Percentiles rank a stretch among this genome's conserved stretches.
phyloP scores from a whole-genome alignment of 2,888 invertebrate species.

The Pandemis heparana region DNA sequence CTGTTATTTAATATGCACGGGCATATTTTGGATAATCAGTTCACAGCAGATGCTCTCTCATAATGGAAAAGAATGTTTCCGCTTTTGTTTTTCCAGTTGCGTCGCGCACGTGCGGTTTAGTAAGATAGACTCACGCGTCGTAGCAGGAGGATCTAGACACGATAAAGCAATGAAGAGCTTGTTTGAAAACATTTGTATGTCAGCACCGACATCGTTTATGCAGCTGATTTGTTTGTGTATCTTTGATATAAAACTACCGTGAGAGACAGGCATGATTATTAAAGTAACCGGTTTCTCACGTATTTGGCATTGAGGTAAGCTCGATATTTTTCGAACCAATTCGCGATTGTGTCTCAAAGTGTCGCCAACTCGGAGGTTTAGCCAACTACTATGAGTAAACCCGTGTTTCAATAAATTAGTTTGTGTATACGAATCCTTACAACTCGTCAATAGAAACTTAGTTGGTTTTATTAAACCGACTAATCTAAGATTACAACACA shows the following conservation, averaged over 20 bases:
- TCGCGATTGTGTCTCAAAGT: too few species aligned
- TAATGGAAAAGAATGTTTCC: not conserved
- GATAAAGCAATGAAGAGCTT: not conserved
- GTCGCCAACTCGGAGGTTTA: too few species aligned
- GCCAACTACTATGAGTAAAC: too few species aligned
- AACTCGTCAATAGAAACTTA: too few species aligned
- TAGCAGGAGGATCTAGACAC: not conserved
- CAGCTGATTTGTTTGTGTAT: not conserved
- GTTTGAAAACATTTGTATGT: conserved; percentile 6
- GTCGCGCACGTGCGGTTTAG: not conserved
- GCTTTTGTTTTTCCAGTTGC: not conserved
- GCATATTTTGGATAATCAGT: not conserved
- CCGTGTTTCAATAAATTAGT: too few species aligned
- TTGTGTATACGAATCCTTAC: too few species aligned
- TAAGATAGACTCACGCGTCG: not conserved
- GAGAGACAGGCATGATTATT: too few species aligned
- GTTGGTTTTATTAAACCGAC: too few species aligned
- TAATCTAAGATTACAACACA: too few species aligned
- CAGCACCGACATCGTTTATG: not conserved
- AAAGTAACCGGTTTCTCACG: too few species aligned
- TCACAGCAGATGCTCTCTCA: not conserved
- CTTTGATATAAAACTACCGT: not conserved
- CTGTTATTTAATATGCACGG: not conserved
- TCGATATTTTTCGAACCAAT: too few species aligned
- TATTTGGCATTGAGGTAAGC: too few species aligned